These are phyloP conservation scores for Spodoptera picta DNA, from an alignment of 2,888 invertebrate genomes.

Conservation along the genomic window DNA sequence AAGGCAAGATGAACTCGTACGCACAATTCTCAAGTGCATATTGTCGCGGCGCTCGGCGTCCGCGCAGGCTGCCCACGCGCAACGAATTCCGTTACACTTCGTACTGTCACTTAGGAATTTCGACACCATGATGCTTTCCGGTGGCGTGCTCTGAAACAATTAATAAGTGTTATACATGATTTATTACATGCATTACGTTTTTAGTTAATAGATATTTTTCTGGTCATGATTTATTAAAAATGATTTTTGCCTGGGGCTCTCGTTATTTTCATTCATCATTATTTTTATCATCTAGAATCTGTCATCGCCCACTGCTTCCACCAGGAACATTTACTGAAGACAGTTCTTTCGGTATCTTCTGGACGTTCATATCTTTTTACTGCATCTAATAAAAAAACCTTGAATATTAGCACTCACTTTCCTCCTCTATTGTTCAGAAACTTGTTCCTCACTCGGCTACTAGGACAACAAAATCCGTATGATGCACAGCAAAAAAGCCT, in stretches of 20 bases:
- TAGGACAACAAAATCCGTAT: conserved; percentile 1
- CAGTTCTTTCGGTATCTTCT: no score
- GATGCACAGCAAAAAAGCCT: background rate
- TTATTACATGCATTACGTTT: conserved; percentile 34
- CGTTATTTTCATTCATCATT: conserved; percentile 11
- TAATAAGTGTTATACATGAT: conserved; percentile 27
- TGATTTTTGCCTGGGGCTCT: background rate
- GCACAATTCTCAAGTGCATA: conserved; percentile 31
- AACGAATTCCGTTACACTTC: conserved; percentile 50
- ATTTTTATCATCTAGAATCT: background rate
- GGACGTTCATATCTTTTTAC: no score
- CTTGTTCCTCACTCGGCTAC: background rate
- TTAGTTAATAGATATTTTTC: conserved; percentile 12
- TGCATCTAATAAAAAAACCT: no score
- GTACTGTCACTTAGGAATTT: conserved; percentile 46
- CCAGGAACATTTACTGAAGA: no score
- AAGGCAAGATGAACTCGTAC: conserved; percentile 16
- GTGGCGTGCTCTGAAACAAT: conserved; percentile 37
- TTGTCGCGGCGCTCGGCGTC: conserved; percentile 31
- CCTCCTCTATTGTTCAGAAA: background rate
- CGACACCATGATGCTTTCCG: conserved; percentile 31
- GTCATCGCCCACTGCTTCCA: no score
- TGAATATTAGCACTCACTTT: background rate
- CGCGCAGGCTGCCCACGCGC: conserved; percentile 46
- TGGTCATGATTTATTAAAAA: conserved; percentile 18